Percentiles rank a stretch among this genome's conserved stretches.
Conservation (phyloP, 1,140 invertebrate species). For the Aplysia californica region DNA sequence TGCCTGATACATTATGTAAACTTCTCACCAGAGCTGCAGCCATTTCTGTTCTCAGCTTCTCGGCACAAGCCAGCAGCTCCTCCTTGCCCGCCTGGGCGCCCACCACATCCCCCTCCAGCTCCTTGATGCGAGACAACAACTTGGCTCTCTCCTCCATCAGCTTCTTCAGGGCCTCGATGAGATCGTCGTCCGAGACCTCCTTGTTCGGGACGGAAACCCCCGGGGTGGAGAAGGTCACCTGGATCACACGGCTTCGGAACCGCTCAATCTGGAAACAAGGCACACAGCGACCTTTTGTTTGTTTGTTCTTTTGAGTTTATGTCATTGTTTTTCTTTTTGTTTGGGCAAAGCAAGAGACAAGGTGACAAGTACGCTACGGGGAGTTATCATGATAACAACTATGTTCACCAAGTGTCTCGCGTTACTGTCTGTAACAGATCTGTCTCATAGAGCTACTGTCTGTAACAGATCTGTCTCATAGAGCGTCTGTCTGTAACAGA, state of each 20-base stretch:
- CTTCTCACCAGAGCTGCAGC: constrained; percentile 49
- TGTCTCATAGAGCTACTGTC: too few relatives aligned
- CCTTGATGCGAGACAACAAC: constrained; percentile 48
- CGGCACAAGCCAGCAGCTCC: constrained; percentile 46
- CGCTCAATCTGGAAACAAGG: constrained; percentile 58
- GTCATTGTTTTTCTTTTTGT: too few relatives aligned
- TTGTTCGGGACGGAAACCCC: constrained; percentile 58
- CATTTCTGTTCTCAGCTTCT: constrained; percentile 52
- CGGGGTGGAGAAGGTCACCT: constrained; percentile 62
- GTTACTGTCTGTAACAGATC: too few relatives aligned
- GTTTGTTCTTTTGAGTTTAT: too few relatives aligned
- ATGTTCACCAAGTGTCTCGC: too few relatives aligned
- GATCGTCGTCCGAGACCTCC: constrained; percentile 63
- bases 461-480: too few relatives aligned
- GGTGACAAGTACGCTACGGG: too few relatives aligned
- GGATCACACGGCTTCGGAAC: constrained; percentile 60
- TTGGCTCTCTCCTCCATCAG: constrained; percentile 58
- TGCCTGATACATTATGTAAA: too few relatives aligned
- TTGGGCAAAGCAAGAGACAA: too few relatives aligned
- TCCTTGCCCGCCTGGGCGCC: constrained; percentile 45
- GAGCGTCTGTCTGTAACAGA: too few relatives aligned
- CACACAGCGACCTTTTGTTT: too few relatives aligned
- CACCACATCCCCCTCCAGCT: constrained; percentile 51
- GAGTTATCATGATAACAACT: too few relatives aligned
- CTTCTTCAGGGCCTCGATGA: constrained; percentile 60